Evolutionary conservation across 2,888 invertebrate species (phyloP).

Genomic region (Eulithis prunata): DNA sequence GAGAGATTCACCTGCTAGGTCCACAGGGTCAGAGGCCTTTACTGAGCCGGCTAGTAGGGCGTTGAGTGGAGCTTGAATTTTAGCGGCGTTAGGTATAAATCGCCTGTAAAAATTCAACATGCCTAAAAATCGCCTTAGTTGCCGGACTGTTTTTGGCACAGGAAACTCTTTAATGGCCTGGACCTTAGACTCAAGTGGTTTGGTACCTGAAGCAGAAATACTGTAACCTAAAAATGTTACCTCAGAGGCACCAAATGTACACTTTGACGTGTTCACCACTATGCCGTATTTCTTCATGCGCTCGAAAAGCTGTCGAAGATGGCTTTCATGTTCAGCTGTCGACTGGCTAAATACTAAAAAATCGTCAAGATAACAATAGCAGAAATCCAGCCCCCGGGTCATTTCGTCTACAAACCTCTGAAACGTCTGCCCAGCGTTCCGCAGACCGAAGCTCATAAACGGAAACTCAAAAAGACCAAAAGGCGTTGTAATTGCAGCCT

Average conservation of each 20-base stretch:
- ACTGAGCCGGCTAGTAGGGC: constrained; percentile 6
- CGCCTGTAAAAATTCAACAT: constrained; percentile 29
- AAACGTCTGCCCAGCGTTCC: constrained; percentile 44
- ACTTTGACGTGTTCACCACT: constrained; percentile 9
- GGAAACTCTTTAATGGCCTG: constrained; percentile 13
- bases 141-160: constrained; percentile 9
- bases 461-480: constrained; percentile 51
- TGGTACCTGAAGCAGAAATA: constrained; percentile 27
- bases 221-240: constrained; percentile 35
- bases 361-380: constrained; percentile 7
- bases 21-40: constrained; percentile 3
- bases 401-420: too few relatives aligned
- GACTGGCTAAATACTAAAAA: constrained; percentile 19
- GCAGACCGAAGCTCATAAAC: constrained; percentile 44
- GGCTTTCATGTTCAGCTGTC: constrained; percentile 4
- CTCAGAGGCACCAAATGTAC: constrained; percentile 7
- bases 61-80: constrained; percentile 9
- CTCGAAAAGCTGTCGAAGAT: constrained; percentile 10
- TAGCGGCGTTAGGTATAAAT: constrained; percentile 30
- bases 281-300: constrained; percentile 15
- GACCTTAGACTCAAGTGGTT: constrained; percentile 7
- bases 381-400: background rate
- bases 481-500: background rate
- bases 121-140: constrained; percentile 12
- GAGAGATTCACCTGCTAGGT: constrained; percentile 1